Base-by-base conservation (phyloP, 2,888 invertebrate genomes). In the Dyspetes luteomarginatus region DNA sequence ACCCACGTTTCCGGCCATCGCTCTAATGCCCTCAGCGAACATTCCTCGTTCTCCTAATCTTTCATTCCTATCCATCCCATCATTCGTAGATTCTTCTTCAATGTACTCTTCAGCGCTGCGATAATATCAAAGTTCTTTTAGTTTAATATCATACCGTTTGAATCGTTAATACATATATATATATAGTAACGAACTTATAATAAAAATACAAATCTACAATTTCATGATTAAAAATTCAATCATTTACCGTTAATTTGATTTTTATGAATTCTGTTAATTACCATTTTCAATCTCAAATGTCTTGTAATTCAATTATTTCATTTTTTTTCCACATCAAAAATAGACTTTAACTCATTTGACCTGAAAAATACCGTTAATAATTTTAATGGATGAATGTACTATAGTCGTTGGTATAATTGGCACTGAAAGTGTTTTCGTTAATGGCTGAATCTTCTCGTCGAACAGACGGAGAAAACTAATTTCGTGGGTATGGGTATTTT, bases 1-100 rank as follows among this genome's bases (percentile, higher is more conserved):
- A 69, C 55, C 68, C 75, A 77, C 68, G 69, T 78, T 76, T 80
- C 79, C 73, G 73, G 74, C 69, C 45, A 81, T 58, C 73, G 30
- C 69, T 41, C 50, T 58, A 45, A n/a, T n/a, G n/a, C 64, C 41
- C 28, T 64, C 69, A 4, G 36, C 17, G 19, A 50, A 65, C 58
- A 30, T 45, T n/a, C n/a, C 48, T 58, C 56, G 41, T 28, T 50
- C 50, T 65, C 30, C 56, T 62, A 43, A 36, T 65, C 56, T 56
- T 77, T 77, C 71, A 56, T 58, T 69, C 64, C 48, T 48, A 15
- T 19, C 19, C 58, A 19, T 50, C 17, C 26, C 15, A 36, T 55
- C 17, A n/a, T 41, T n/a, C 58, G 30, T 22, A 12, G n/a, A 17
- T 22, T 4, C n/a, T 2, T 4, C 15, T 62, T 15, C 26, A 43